Evolutionary conservation across 2,113 vertebrate species (phyloP).

Genomic region (Ochotona curzoniae): DNA sequence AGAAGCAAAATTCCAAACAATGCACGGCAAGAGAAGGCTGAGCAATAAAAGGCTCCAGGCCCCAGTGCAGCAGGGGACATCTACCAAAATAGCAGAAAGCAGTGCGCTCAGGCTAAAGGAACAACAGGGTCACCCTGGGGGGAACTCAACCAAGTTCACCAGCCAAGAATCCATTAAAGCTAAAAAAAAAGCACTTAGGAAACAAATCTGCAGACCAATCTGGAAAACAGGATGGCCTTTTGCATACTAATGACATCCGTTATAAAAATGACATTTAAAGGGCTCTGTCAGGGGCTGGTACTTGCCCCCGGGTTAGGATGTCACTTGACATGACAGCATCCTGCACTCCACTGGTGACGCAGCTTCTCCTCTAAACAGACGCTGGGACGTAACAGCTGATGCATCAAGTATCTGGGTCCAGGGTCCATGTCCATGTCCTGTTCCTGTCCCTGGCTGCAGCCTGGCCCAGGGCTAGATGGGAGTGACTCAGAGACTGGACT

Average conservation of each 20-base stretch:
- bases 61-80: not conserved
- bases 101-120: not conserved
- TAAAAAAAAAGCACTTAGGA: not conserved
- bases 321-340: too few species aligned
- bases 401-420: too few species aligned
- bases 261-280: not conserved
- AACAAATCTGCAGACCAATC: not conserved
- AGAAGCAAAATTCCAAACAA: not conserved
- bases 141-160: not conserved
- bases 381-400: too few species aligned
- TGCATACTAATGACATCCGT: not conserved
- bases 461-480: too few species aligned
- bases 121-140: not conserved
- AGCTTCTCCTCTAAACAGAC: too few species aligned
- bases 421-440: too few species aligned
- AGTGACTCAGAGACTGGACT: too few species aligned
- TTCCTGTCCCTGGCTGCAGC: too few species aligned
- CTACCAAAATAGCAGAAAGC: not conserved
- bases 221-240: not conserved
- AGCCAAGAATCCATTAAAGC: not conserved
- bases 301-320: too few species aligned
- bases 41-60: not conserved
- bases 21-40: not conserved
- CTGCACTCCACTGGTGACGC: too few species aligned
- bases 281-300: fast-evolving